Base-by-base conservation (phyloP, 2,797 vertebrate genomes). In the Urophycis tenuis region DNA sequence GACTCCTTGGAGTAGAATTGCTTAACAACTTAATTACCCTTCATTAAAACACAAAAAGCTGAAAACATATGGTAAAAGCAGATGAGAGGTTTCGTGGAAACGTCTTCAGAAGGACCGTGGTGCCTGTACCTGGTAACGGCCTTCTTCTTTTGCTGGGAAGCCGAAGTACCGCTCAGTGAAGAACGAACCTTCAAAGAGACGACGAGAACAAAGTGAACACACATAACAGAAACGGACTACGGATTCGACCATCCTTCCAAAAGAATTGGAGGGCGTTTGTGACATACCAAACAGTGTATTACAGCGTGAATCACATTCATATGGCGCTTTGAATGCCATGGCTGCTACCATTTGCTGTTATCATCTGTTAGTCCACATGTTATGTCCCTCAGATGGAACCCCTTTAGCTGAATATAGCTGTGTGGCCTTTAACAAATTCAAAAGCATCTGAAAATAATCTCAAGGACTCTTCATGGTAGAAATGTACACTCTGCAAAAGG, bases 81-180 rank as follows among this genome's bases (percentile, higher is more conserved):
- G 29, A n/a, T 36, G 34, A 69, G 17, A 67, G 12, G 34, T 41
- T 60, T 25, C n/a, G 3, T 22, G 1, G 12, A 75, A 1, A 39
- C 64, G 72, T 60, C 75, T 76, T 69, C 5, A 64, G 5, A 74
- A 77, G 35, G 31, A 80, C 72, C 15, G n/a, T 33, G 10, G n/a
- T 74, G 67, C 36, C 41, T 84, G 0, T 81, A 93, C 92, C 78
- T 92, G 80, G 73, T 89, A 90, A 81, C 87, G 90, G 32, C 78
- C 72, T 29, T 88, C 86, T 17, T 84, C 83, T 70, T 81, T 89
- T 0, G 74, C 36, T 8, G 88, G 83, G 25, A 77, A 89, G 53
- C 90, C 91, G 78, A 92, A 92, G 81, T 91, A 92, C 74, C 86
- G 88, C 84, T 93, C 93, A 0, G 87, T 75, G 41, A 87, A 78